Conservation (phyloP, 2,113 vertebrate genomes). For the Pseudorasbora parva region DNA sequence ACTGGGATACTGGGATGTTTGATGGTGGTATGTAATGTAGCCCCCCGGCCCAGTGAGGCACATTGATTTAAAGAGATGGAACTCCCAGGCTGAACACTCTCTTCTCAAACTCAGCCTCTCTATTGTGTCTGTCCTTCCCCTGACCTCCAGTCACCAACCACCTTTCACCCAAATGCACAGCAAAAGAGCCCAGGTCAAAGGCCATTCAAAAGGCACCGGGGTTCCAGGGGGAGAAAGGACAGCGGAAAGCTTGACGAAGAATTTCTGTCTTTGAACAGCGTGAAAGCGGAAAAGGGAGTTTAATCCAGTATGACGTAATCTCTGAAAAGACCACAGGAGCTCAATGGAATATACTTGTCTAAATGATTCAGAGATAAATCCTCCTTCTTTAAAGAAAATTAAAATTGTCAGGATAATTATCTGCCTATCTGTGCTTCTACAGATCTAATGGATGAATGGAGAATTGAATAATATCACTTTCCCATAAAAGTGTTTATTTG, state of each 20-base stretch:
- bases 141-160: slow-evolving; percentile 49
- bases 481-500: background rate
- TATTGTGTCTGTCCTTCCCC: slow-evolving; percentile 47
- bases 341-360: slow-evolving; percentile 9
- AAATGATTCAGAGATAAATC: background rate
- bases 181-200: slow-evolving; percentile 47
- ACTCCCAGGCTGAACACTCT: slow-evolving; percentile 38
- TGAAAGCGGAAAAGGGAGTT: slow-evolving; percentile 16
- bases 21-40: slow-evolving; percentile 25
- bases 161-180: slow-evolving; percentile 43
- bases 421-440: background rate
- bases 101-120: slow-evolving; percentile 19
- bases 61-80: slow-evolving; percentile 54
- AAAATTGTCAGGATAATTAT: background rate
- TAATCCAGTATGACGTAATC: slow-evolving; percentile 2
- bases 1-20: background rate
- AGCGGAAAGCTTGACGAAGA: slow-evolving; percentile 20
- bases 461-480: background rate
- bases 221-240: slow-evolving; percentile 17
- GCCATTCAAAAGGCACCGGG: slow-evolving; percentile 42
- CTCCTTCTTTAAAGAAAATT: background rate
- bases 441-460: background rate
- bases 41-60: slow-evolving; percentile 14
- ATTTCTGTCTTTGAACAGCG: slow-evolving; percentile 23
- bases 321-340: slow-evolving; percentile 10